Evolutionary conservation across 2,113 vertebrate genomes (phyloP).

Genomic region (Grammomys dolichurus): DNA sequence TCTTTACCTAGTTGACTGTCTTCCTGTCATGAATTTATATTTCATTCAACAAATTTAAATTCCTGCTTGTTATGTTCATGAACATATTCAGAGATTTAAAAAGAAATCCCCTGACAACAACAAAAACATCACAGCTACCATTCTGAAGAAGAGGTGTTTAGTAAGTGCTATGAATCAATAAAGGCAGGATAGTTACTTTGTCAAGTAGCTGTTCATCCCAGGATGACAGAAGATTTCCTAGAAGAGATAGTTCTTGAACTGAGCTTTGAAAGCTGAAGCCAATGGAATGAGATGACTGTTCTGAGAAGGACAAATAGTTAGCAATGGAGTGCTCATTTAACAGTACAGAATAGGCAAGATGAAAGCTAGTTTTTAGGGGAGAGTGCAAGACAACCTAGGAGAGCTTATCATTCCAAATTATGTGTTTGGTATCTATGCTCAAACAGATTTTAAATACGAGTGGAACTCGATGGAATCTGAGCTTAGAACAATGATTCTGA

Average conservation of each 20-base stretch:
- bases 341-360: not conserved
- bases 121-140: not conserved
- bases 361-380: not conserved
- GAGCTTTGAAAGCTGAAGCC: not conserved
- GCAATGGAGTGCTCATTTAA: not conserved
- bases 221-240: not conserved
- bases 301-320: not conserved
- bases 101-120: not conserved
- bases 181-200: not conserved
- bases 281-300: not conserved
- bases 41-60: constrained; percentile 34
- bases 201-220: not conserved
- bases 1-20: not conserved
- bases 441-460: constrained; percentile 3
- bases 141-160: not conserved
- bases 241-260: not conserved
- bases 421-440: not conserved
- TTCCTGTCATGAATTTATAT: not conserved
- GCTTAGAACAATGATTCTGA: not conserved
- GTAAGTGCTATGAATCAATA: not conserved
- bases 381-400: not conserved
- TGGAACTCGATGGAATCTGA: not conserved
- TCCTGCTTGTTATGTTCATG: not conserved
- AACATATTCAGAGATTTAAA: not conserved
- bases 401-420: not conserved